Evolutionary conservation across 2,113 vertebrate genomes (phyloP), one percentile per base, ranked within the genome.

Genomic region (Glaucomys volans): DNA sequence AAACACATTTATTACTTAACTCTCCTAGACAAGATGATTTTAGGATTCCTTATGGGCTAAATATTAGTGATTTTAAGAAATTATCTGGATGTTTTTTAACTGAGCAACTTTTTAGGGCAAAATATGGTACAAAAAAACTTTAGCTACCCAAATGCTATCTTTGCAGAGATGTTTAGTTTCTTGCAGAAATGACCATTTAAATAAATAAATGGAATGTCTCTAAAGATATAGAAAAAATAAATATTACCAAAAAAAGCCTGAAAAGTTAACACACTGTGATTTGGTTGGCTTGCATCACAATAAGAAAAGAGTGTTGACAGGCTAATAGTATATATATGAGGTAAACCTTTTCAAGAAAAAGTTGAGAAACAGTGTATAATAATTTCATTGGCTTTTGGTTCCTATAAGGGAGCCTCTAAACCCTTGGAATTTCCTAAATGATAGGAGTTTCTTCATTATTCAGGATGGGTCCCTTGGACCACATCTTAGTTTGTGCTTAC

Each of bases 11-110:
- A 93, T 40, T 82, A 77, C 88, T 80, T 93, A 91, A 22, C 26
- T 93, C 69, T 91, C 44, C 76, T 44, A 89, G 24, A 88, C 52
- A 95, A 81, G 71, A 62, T 82, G 17, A 91, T 64, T 67, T 93
- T 79, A 93, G 50, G 26, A 91, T 66, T 92, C 54, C 44, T 80
- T 50, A 94, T 64, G 9, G 24, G 1, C 35, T 86, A 80, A 32
- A 54, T 71, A 72, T 74, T 47, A 79, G 26, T 54, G 62, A 91
- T 87, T 76, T n/a, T 67, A 91, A 92, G 2, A 81, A 81, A 50
- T 76, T 47, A 76, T 66, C 28, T 81, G 32, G 20, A 44, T 66
- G 37, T 62, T 90, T 79, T 95, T 93, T 95, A 86, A 82, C 42
- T 22, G 69, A 94, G 57, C 37, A 92, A 79, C 57, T 90, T 83